Percentiles rank a stretch among this genome's conserved stretches.
These are phyloP conservation scores for Harpagus bidentatus DNA, from an alignment of 2,113 vertebrate genomes.

Conservation along the genomic window DNA sequence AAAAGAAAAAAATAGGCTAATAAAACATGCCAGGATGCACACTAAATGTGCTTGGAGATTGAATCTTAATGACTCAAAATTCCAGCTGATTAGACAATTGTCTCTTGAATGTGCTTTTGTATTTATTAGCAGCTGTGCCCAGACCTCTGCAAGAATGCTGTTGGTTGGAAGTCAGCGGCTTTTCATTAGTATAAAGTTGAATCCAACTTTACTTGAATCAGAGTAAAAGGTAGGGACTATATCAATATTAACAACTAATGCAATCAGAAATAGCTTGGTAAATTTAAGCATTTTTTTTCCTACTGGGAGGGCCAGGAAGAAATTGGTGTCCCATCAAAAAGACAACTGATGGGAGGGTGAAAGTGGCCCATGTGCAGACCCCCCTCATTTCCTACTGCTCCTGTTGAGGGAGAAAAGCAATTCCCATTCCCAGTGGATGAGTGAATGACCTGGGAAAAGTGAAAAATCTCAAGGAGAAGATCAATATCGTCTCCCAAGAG, in stretches of 20 bases:
- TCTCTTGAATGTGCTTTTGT: conserved; percentile 9
- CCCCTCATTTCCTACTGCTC: not conserved
- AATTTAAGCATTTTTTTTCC: not conserved
- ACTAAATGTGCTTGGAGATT: not conserved
- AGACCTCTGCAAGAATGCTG: not conserved
- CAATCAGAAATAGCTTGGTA: not conserved
- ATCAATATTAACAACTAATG: not conserved
- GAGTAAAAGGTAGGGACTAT: not conserved
- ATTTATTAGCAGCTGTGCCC: not conserved
- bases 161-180: not conserved
- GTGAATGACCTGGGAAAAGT: not conserved
- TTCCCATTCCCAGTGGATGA: not conserved
- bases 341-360: not conserved
- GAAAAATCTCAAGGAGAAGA: not conserved
- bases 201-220: not conserved
- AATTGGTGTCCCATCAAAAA: not conserved
- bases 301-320: not conserved
- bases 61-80: conserved; percentile 3
- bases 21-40: not conserved
- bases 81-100: conserved; percentile 25
- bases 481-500: not conserved
- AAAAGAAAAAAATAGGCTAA: not conserved
- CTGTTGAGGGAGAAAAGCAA: not conserved
- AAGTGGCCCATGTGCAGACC: not conserved
- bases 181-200: not conserved